These are phyloP conservation scores for Taxidea taxus DNA, from an alignment of 2,113 vertebrate genomes.

Conservation along the genomic window DNA sequence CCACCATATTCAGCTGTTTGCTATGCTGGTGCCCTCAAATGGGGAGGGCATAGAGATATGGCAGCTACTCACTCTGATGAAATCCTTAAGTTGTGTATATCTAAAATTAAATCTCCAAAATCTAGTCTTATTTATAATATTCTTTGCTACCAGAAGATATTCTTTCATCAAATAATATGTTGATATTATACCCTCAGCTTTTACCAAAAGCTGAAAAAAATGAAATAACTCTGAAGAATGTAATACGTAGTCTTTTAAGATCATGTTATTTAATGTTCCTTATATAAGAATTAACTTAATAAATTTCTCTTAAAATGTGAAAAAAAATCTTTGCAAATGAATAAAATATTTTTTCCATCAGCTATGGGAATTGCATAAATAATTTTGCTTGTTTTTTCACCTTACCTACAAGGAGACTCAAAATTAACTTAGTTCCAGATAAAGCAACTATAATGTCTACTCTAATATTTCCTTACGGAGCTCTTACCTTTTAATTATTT, in stretches of 20 bases:
- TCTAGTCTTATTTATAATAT: not conserved
- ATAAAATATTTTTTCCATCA: not conserved
- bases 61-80: not conserved
- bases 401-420: not conserved
- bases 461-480: not conserved
- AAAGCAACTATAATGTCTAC: not conserved
- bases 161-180: not conserved
- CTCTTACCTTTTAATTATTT: not conserved
- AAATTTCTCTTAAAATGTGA: not conserved
- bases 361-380: not conserved
- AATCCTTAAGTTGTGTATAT: not conserved
- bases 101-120: not conserved
- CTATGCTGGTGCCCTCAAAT: not conserved
- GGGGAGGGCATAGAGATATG: not conserved
- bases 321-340: conserved; percentile 24
- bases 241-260: not conserved
- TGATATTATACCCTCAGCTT: not conserved
- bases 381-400: not conserved
- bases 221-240: not conserved
- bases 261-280: not conserved
- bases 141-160: not conserved
- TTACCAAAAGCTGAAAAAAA: not conserved
- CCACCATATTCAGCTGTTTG: not conserved
- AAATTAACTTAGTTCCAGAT: conserved; percentile 3
- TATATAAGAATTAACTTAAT: not conserved